Evolutionary conservation across 1,140 invertebrate species (phyloP).

Genomic region (Pygmarrhopalites habei): DNA sequence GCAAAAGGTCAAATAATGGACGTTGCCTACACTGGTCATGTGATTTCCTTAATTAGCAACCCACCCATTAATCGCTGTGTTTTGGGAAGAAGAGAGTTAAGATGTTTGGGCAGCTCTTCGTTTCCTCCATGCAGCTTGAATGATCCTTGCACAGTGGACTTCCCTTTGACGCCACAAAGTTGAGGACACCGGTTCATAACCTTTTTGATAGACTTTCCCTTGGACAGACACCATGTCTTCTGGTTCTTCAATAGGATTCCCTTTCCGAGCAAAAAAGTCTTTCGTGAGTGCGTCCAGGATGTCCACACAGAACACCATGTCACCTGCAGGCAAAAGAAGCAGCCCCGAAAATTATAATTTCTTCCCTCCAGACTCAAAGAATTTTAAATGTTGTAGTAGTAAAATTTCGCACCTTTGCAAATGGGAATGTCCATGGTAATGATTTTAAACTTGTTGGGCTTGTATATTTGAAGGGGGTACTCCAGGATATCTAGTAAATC

Average conservation of each 20-base stretch:
- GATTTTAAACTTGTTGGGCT: slow-evolving; percentile 98
- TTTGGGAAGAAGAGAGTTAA: no score
- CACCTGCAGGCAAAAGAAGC: slow-evolving; percentile 46
- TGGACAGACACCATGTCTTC: slow-evolving; percentile 67
- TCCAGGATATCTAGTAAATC: slow-evolving; percentile 86
- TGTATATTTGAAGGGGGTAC: slow-evolving; percentile 88
- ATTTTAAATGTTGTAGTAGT: not conserved
- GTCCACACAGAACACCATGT: slow-evolving; percentile 94
- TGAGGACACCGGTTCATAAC: slow-evolving; percentile 88
- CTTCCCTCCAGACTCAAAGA: not conserved
- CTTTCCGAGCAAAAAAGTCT: slow-evolving; percentile 92
- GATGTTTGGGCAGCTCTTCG: slow-evolving; percentile 73
- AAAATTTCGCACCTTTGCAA: slow-evolving; percentile 59
- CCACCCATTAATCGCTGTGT: no score
- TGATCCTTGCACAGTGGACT: slow-evolving; percentile 88
- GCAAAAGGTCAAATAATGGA: no score
- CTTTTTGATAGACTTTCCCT: slow-evolving; percentile 66
- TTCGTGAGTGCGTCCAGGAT: slow-evolving; percentile 87
- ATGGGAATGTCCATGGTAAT: slow-evolving; percentile 98
- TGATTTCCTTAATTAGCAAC: no score
- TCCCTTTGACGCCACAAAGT: slow-evolving; percentile 90
- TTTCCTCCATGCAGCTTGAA: slow-evolving; percentile 87
- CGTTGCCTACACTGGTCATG: no score
- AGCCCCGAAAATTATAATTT: not conserved
- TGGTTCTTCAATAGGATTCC: slow-evolving; percentile 84